Evolutionary conservation across 2,797 vertebrate genomes (phyloP), one percentile per base, ranked within the genome.

Genomic region (Dallia pectoralis): DNA sequence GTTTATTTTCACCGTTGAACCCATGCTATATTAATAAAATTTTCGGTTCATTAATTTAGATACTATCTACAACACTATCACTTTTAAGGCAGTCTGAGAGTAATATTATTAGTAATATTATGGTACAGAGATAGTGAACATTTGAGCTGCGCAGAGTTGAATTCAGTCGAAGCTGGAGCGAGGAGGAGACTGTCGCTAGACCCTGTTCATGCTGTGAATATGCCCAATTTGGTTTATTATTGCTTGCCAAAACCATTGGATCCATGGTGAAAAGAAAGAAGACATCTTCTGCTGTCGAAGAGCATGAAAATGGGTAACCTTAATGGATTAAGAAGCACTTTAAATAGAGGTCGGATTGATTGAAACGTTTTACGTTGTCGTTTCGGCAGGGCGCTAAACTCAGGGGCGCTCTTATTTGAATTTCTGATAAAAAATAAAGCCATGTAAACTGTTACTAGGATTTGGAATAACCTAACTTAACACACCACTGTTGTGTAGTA

Each of bases 211-310:
- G 90, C 84, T 90, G 82, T 85, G 91, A 94, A 89, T 88, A 96
- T 96, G 96, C 89, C 90, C 75, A 76, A 81, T 86, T 91, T 86
- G 88, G 77, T 77, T 87, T 77, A 56, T 62, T 81, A 85, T 84
- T 87, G 86, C 77, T 89, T 79, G 81, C 85, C 75, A 86, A 89
- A 84, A 89, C 84, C 86, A 82, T 86, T 92, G 92, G 93, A 93
- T 87, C 92, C 93, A 95, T 94, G 96, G 96, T 96, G 94, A 96
- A 95, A 92, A 94, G 93, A 88, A 94, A 88, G 93, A 94, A 91
- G 93, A 94, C 87, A 85, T 88, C 91, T 75, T 81, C 88, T 18
- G 91, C 91, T 79, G 89, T 87, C 78, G 92, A 90, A 89, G 94
- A 95, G 84, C 90, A 89, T 79, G 93, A 90, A 82, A 89, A 94